Evolutionary conservation across 2,113 vertebrate species (phyloP), one percentile per base, ranked within the genome.

Genomic region (Nestor notabilis): DNA sequence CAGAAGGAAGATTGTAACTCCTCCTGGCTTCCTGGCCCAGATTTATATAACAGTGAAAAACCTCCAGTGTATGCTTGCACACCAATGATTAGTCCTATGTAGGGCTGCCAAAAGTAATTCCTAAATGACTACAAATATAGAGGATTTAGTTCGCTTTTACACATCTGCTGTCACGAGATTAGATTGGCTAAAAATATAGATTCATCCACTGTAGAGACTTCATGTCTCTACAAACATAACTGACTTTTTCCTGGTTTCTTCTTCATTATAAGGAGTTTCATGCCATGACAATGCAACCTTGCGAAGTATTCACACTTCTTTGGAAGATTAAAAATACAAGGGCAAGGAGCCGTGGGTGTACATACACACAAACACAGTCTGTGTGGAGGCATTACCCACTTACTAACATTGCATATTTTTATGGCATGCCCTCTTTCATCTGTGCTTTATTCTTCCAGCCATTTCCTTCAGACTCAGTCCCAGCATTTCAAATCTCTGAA

Each of bases 1-100:
- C 0, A 60, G 29, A 93, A 74, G 13, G 19, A 78, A 66, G 72
- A 75, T 3, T 53, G n/a, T 9, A 84, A 35, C 23, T 63, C 46
- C 14, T 92, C 89, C 35, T 27, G 64, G 69, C 23, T 79, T 95
- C 43, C 50, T 93, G 72, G 85, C 68, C 49, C n/a, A 47, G 63
- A 89, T 94, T 95, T 94, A 97, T 90, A 95, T 80, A 71, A 33
- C 56, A 82, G 75, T 29, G 89, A 93, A 97, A 82, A 93, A 39
- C 23, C 23, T 85, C 70, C 56, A 93, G 16, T 0, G 7, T 89
- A 81, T 46, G 91, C 56, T 96, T 64, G 28, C 58, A 78, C 79
- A 95, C 58, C 86, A 94, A 90, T 92, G 88, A 74, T 94, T 69
- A 71, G 50, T 88, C 35, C 53, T 95, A 80, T 94, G 56, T 79